Evolutionary conservation across 2,888 invertebrate genomes (phyloP).

Genomic region (Deladenus siricidicola): DNA sequence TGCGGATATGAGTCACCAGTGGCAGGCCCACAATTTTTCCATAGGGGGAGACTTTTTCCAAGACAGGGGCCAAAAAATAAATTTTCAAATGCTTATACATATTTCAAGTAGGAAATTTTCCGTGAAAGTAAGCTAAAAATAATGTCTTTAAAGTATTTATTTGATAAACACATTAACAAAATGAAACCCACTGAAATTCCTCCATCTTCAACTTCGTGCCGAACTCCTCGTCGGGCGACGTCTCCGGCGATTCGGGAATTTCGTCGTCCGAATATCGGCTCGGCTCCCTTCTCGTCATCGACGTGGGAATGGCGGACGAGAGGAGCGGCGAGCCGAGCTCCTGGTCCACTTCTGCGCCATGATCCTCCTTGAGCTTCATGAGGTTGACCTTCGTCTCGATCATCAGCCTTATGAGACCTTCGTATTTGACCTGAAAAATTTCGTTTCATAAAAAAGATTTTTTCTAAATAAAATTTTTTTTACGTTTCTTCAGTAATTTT

Average conservation of each 20-base stretch:
- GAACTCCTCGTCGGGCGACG: conserved; percentile 48
- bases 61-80: too few species aligned
- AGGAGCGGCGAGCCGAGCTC: conserved; percentile 1
- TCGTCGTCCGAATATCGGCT: conserved; percentile 29
- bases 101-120: too few species aligned
- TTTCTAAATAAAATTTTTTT: conserved; percentile 2
- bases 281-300: not conserved
- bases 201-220: conserved; percentile 36
- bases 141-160: too few species aligned
- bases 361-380: conserved; percentile 58
- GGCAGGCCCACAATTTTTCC: too few species aligned
- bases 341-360: conserved; percentile 11
- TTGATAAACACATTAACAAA: too few species aligned
- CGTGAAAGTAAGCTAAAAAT: too few species aligned
- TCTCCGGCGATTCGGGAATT: conserved; percentile 47
- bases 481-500: not conserved
- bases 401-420: conserved; percentile 69
- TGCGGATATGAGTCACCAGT: too few species aligned
- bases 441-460: not conserved
- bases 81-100: too few species aligned
- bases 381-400: conserved; percentile 80
- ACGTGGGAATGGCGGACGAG: not conserved
- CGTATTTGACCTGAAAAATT: conserved; percentile 38
- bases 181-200: conserved; percentile 13
- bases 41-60: too few species aligned